Base-by-base conservation (phyloP, 2,113 vertebrate species). In the Oplegnathus fasciatus region DNA sequence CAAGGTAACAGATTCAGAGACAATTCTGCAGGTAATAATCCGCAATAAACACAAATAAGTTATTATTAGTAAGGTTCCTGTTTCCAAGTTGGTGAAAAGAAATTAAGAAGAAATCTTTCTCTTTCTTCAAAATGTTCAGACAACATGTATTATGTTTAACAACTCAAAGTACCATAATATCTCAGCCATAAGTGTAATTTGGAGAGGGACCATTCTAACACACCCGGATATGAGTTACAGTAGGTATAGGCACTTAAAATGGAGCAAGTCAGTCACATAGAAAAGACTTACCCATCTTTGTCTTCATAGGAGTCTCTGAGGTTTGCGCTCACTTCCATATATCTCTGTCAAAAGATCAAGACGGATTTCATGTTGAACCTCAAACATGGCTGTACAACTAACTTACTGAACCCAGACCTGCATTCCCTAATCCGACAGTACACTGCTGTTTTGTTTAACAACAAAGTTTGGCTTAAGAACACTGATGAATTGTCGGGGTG, bases 291-390 rank as follows among this genome's bases (percentile, higher is more conserved):
- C 98, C 98, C 98, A 54, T 99, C 98, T 92, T 99, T 99, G 91
- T 99, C 98, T 26, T 99, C 98, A 6, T 99, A 99, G 11, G 97
- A 89, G 86, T 99, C 98, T 34, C 97, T 92, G 87, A 98, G 93
- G 89, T 97, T 99, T 77, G 95, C 94, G 58, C 98, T 97, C 85
- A 99, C 98, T 6, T 99, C 98, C 98, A 99, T 99, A 64, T 98
- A 99, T 44, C 98, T 95, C 98, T 99, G 85, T 65, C 18, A 20
- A 85, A 46, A 66, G n/a, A 82, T 4, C 26, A n/a, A 80, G 2
- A 74, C 3, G 3, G 28, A 13, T n/a, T 58, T 32, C 9, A 62
- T 24, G 13, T n/a, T 30, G 5, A 52, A 10, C 9, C 30, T 20
- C 30, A 11, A 67, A 57, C 10, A 17, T 20, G 1, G 18, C 24